These are phyloP conservation scores for Neria commutata DNA, from an alignment of 2,888 invertebrate genomes.

Conservation along the genomic window DNA sequence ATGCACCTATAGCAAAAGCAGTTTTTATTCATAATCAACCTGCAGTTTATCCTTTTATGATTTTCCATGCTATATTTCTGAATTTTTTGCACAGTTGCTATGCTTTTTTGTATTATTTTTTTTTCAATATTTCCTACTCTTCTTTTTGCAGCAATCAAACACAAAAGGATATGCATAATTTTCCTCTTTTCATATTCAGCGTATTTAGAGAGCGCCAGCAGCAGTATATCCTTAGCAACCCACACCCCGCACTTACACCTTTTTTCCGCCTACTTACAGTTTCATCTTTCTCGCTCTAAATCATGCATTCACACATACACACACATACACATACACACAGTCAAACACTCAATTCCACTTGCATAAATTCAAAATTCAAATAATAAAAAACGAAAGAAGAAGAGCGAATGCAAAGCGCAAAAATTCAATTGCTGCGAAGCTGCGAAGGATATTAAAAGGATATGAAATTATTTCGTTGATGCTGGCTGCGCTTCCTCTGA, in stretches of 20 bases:
- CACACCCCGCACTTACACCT: background rate
- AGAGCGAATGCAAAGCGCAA: background rate
- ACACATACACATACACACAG: too few relatives aligned
- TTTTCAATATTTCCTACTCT: background rate
- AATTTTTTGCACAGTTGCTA: background rate
- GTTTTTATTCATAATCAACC: conserved; percentile 23
- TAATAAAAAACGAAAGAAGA: conserved; percentile 1
- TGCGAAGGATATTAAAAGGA: conserved; percentile 7
- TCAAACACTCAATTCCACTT: conserved; percentile 3
- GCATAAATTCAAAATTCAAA: background rate
- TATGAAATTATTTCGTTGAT: conserved; percentile 11
- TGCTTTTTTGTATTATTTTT: background rate
- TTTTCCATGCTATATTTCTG: background rate
- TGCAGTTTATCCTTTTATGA: conserved; percentile 8
- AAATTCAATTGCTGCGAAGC: conserved; percentile 17
- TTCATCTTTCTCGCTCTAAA: too few relatives aligned
- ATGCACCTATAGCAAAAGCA: too few relatives aligned
- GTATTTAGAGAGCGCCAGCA: too few relatives aligned
- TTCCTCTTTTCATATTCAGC: conserved; percentile 30
- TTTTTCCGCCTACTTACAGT: too few relatives aligned
- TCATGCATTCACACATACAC: too few relatives aligned
- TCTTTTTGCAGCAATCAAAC: conserved; percentile 18
- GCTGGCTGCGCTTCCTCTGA: conserved; percentile 2
- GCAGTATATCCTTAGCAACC: background rate
- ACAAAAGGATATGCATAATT: conserved; percentile 35